Conservation (phyloP, 2,888 invertebrate genomes). For the Phyllotreta cruciferae region DNA sequence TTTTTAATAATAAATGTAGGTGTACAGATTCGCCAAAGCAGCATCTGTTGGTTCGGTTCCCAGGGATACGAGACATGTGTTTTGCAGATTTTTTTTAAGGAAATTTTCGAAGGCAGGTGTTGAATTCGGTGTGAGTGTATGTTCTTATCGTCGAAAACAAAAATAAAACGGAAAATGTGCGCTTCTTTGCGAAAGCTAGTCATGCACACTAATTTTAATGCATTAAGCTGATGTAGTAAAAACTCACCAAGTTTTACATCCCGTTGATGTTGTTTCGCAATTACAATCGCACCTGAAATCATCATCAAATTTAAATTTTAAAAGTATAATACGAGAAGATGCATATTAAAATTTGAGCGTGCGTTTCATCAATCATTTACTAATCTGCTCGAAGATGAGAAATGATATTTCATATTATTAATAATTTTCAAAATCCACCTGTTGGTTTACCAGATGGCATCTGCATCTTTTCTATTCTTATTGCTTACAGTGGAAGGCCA, state of each 20-base stretch:
- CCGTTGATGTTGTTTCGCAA: too few relatives aligned
- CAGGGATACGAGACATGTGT: conserved; percentile 52
- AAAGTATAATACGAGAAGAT: neutral
- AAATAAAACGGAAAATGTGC: conserved; percentile 11
- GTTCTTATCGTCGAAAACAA: conserved; percentile 35
- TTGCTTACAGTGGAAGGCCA: conserved; percentile 18
- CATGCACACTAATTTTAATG: too few relatives aligned
- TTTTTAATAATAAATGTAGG: conserved; percentile 47
- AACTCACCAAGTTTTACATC: too few relatives aligned
- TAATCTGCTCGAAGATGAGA: conserved; percentile 19
- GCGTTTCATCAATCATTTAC: conserved; percentile 18
- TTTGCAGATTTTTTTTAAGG: conserved; percentile 52
- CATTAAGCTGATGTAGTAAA: too few relatives aligned
- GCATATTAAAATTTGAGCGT: conserved; percentile 1
- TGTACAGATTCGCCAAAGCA: conserved; percentile 48
- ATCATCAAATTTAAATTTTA: too few relatives aligned
- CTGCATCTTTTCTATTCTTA: conserved; percentile 24
- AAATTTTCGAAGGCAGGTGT: conserved; percentile 50
- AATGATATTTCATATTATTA: conserved; percentile 25
- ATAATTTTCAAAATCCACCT: conserved; percentile 21
- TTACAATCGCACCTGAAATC: too few relatives aligned
- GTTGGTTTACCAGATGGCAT: conserved; percentile 27
- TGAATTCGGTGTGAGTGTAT: conserved; percentile 41
- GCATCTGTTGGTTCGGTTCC: conserved; percentile 53
- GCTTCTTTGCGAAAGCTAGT: neutral